Conservation (phyloP, 2,888 invertebrate species). For the Rotaria magnacalcarata region DNA sequence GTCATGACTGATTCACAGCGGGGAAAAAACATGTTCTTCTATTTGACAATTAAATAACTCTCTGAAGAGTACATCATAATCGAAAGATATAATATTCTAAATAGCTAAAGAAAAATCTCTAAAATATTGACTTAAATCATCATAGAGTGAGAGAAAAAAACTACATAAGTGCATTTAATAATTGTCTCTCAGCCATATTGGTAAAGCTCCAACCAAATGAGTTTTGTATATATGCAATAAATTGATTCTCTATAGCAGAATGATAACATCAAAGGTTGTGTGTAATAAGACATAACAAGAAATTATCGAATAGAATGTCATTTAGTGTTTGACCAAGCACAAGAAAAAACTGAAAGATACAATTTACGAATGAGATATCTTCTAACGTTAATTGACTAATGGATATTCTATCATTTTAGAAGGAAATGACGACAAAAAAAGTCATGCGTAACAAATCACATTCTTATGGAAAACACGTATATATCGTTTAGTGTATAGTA, state of each 20-base stretch:
- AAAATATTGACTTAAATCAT: neutral
- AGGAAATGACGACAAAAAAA: neutral
- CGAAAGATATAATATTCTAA: neutral
- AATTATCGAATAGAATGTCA: neutral
- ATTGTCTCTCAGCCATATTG: neutral
- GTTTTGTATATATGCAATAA: neutral
- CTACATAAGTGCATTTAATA: neutral
- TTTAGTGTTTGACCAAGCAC: neutral
- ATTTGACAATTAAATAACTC: neutral
- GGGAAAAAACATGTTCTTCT: neutral
- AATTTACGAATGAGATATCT: neutral
- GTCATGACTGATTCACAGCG: neutral
- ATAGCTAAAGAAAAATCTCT: neutral
- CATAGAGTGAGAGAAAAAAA: neutral
- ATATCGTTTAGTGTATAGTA: neutral
- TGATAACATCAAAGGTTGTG: neutral
- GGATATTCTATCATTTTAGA: neutral
- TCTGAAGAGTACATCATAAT: neutral
- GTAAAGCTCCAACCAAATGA: neutral
- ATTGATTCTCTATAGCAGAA: neutral
- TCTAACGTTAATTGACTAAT: neutral
- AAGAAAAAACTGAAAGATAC: neutral
- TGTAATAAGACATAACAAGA: neutral
- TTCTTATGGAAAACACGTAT: neutral
- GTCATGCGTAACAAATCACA: constrained; percentile 2